Conservation (phyloP, 1,140 invertebrate species). For the Camponotus vicinus region DNA sequence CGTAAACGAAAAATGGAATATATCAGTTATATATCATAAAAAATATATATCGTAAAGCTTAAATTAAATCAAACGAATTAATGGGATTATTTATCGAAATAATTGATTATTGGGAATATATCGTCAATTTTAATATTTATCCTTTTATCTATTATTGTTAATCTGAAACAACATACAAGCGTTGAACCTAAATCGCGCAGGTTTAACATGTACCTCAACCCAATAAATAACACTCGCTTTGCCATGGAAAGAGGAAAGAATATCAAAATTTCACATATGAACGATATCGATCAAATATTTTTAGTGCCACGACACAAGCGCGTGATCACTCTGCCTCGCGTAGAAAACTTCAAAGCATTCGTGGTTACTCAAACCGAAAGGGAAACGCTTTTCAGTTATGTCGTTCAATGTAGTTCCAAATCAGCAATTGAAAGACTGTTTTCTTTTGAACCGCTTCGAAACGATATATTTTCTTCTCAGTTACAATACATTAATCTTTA, state of each 20-base stretch:
- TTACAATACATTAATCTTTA: not conserved
- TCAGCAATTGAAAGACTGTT: not conserved
- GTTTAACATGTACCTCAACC: conserved; percentile 1
- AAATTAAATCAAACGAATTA: not conserved
- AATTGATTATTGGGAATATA: not conserved
- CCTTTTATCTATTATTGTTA: not conserved
- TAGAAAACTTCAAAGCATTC: conserved; percentile 28
- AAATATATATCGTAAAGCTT: not conserved
- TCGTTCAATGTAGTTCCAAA: conserved; percentile 23
- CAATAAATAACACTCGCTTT: conserved; percentile 32
- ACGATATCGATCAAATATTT: conserved; percentile 36
- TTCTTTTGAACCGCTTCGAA: not conserved
- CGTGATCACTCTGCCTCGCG: conserved; percentile 28
- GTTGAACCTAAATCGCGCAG: not conserved
- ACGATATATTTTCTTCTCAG: not conserved
- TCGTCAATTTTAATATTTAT: not conserved
- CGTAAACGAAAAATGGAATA: not conserved
- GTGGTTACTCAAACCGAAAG: conserved; percentile 43
- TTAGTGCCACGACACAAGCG: conserved; percentile 23
- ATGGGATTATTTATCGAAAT: not conserved
- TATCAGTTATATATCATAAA: not conserved
- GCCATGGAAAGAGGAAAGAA: not conserved
- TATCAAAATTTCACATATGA: not conserved
- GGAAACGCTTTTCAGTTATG: conserved; percentile 16
- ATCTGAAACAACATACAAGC: not conserved